phyloP scores from a whole-genome alignment of 1,140 invertebrate species.

The Drosophila nigromelanica region DNA sequence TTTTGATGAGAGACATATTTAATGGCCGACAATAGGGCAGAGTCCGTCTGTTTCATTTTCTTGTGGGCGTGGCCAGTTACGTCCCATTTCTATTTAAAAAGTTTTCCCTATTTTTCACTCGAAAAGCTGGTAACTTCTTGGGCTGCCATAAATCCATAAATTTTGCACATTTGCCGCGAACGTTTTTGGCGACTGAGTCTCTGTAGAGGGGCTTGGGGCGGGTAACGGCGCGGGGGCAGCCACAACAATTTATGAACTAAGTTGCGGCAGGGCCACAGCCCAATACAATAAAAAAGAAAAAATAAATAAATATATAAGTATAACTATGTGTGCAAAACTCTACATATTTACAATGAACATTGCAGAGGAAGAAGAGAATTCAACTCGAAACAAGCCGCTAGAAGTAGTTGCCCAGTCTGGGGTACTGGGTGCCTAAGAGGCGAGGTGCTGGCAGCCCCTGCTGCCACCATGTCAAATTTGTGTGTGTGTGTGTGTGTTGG shows the following conservation, averaged over 20 bases:
- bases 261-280: constrained; percentile 43
- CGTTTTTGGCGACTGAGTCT: constrained; percentile 19
- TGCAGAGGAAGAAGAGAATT: constrained; percentile 12
- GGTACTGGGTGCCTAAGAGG: neutral
- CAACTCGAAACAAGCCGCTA: constrained; percentile 55
- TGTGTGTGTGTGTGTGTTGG: constrained; percentile 38
- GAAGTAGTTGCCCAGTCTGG: constrained; percentile 78
- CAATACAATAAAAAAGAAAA: constrained; percentile 1
- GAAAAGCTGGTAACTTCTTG: constrained; percentile 40
- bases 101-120: constrained; percentile 53
- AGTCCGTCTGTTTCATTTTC: neutral
- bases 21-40: neutral
- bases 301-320: constrained; percentile 35
- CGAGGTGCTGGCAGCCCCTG: constrained; percentile 22
- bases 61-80: constrained; percentile 22
- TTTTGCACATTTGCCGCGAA: constrained; percentile 15
- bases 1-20: neutral
- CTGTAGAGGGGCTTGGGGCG: neutral
- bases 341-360: constrained; percentile 41
- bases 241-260: constrained; percentile 81
- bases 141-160: constrained; percentile 43
- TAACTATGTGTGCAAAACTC: constrained; percentile 10
- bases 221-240: neutral
- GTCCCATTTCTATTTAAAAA: constrained; percentile 65
- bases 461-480: constrained; percentile 64